Percentiles rank a stretch among this genome's conserved stretches.
These are phyloP conservation scores for Henricia sp. DNA, from an alignment of 53 echinoderm and acorn worm species.

Conservation along the genomic window DNA sequence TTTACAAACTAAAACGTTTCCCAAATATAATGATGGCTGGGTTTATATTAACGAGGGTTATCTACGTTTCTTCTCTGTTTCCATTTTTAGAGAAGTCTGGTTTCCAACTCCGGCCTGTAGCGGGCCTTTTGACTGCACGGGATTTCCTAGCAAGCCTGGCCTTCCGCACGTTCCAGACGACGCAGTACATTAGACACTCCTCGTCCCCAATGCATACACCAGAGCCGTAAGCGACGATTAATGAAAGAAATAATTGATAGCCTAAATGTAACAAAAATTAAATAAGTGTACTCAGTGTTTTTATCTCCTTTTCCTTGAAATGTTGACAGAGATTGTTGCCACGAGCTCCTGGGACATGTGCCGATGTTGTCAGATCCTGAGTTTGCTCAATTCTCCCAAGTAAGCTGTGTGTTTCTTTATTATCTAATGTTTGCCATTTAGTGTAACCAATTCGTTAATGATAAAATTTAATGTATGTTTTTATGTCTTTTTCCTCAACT, in stretches of 20 bases:
- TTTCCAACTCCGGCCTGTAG: conserved; percentile 87
- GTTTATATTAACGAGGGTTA: too few relatives aligned
- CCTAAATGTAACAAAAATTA: neutral
- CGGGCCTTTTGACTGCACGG: conserved; percentile 80
- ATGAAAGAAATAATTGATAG: neutral
- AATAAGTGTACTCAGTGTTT: too few relatives aligned
- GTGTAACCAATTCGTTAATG: too few relatives aligned
- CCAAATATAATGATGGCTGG: too few relatives aligned
- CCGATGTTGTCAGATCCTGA: conserved; percentile 84
- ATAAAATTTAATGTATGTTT: too few relatives aligned
- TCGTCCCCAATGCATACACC: conserved; percentile 87
- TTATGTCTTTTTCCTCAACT: conserved; percentile 4
- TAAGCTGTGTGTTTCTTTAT: conserved; percentile 7
- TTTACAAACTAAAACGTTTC: too few relatives aligned
- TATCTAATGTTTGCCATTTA: too few relatives aligned
- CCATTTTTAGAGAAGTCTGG: conserved; percentile 67
- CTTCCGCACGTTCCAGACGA: conserved; percentile 88
- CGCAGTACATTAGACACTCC: conserved; percentile 82
- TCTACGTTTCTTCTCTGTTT: too few relatives aligned
- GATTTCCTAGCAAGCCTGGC: conserved; percentile 92
- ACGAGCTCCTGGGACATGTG: conserved; percentile 89
- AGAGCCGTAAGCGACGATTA: conserved; percentile 80
- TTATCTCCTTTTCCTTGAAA: neutral
- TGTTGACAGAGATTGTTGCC: conserved; percentile 81
- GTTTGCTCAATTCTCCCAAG: conserved; percentile 95